phyloP scores from a whole-genome alignment of 2,113 vertebrate genomes.

The Protomyctophum bolini region DNA sequence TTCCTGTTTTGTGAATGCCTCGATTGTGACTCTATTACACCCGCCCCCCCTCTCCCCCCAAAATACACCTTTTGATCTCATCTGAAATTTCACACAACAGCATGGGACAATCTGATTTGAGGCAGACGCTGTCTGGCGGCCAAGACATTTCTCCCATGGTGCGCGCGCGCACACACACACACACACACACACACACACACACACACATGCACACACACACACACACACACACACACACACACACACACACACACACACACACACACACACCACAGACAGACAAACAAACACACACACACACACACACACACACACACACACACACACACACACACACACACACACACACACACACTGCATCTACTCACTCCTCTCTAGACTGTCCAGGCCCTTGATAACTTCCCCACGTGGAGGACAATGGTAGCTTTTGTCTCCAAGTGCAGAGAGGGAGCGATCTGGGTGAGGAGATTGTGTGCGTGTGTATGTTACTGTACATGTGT shows the following conservation, averaged over 20 bases:
- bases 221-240: not conserved
- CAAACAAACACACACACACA: too few relatives aligned
- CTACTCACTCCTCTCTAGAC: constrained; percentile 23
- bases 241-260: too few relatives aligned
- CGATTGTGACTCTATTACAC: constrained; percentile 66
- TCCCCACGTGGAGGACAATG: constrained; percentile 73
- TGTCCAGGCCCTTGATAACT: constrained; percentile 67
- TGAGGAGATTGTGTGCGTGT: constrained; percentile 42
- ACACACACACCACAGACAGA: too few relatives aligned
- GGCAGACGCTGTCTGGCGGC: constrained; percentile 63
- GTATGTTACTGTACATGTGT: constrained; percentile 31
- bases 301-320: too few relatives aligned
- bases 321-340: constrained; percentile 10
- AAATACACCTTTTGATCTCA: constrained; percentile 72
- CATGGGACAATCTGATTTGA: constrained; percentile 74
- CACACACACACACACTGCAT: constrained; percentile 3
- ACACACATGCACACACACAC: constrained; percentile 28
- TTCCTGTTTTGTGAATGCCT: constrained; percentile 62
- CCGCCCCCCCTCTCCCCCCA: constrained; percentile 31
- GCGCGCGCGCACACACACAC: constrained; percentile 5
- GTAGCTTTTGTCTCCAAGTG: constrained; percentile 69
- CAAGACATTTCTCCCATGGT: constrained; percentile 37
- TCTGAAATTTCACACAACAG: constrained; percentile 79
- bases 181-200: constrained; percentile 11
- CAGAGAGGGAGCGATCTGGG: constrained; percentile 30